A percentile compares a stretch with the other conserved stretches of the same genome.
These are phyloP conservation scores for Sinocyclocheilus grahami DNA, from an alignment of 2,113 vertebrate species.

Conservation along the genomic window DNA sequence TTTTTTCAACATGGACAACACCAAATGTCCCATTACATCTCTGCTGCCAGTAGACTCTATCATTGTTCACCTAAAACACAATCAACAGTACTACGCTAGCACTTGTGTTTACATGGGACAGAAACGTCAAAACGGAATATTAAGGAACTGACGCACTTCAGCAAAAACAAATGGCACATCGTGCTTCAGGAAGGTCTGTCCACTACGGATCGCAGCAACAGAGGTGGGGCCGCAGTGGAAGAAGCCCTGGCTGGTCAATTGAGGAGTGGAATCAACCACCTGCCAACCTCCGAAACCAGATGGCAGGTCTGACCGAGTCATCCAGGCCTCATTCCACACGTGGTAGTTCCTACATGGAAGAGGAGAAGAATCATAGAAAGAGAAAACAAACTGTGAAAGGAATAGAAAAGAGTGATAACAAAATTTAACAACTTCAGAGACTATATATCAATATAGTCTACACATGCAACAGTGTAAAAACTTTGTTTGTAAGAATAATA, in stretches of 20 bases:
- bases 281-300: conserved; percentile 86
- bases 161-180: conserved; percentile 87
- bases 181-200: conserved; percentile 84
- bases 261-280: conserved; percentile 80
- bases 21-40: conserved; percentile 78
- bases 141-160: conserved; percentile 74
- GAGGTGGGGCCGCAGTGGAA: conserved; percentile 88
- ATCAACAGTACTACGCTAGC: not conserved
- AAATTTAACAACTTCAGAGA: not conserved
- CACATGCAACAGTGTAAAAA: too few species aligned
- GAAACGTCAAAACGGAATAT: not conserved
- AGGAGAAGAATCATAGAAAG: not conserved
- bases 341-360: conserved; percentile 86
- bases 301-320: conserved; percentile 85
- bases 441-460: not conserved
- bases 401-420: too few species aligned
- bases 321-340: conserved; percentile 94
- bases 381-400: too few species aligned
- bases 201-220: conserved; percentile 81
- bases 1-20: conserved; percentile 81
- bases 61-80: conserved; percentile 83
- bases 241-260: conserved; percentile 88
- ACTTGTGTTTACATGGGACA: not conserved
- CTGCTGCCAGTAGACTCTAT: conserved; percentile 89
- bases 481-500: not conserved